A percentile compares a stretch with the other conserved stretches of the same genome.
Evolutionary conservation across 2,113 vertebrate genomes (phyloP).

Genomic region (Origma solitaria): DNA sequence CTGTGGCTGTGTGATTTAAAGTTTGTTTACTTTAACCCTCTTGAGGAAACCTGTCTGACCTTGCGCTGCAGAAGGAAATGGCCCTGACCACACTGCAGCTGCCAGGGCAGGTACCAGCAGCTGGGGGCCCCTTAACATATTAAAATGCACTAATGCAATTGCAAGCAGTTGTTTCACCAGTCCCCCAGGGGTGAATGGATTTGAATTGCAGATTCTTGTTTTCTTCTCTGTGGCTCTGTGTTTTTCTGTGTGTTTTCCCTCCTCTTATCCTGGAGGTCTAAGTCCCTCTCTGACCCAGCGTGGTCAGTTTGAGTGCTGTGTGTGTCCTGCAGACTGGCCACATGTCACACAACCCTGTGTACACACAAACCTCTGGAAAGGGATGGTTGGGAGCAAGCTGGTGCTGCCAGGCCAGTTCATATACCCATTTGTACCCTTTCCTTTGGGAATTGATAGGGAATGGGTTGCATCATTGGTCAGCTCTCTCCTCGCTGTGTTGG

Average conservation of each 20-base stretch:
- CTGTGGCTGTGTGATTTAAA: constrained; percentile 1
- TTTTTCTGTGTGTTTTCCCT: neutral
- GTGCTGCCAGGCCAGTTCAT: neutral
- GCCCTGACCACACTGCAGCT: neutral
- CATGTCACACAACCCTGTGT: rapidly evolving
- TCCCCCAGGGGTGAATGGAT: neutral
- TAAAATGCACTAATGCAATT: constrained; percentile 51
- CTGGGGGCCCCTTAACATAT: neutral
- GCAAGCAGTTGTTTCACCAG: constrained; percentile 28
- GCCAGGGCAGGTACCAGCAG: neutral
- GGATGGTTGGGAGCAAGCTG: neutral
- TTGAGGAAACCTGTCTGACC: neutral
- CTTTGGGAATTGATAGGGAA: neutral
- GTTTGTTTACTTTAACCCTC: neutral
- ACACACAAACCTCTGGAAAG: neutral
- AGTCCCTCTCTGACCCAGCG: neutral
- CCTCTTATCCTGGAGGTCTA: neutral
- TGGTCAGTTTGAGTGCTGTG: neutral
- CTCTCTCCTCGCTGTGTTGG: neutral
- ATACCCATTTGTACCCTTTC: neutral
- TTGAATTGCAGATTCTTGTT: constrained; percentile 44
- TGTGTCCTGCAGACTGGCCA: neutral
- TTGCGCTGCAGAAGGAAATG: neutral
- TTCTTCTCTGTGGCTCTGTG: neutral
- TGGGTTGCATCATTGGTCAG: neutral